Base-by-base conservation (phyloP, 2,797 vertebrate species). In the Mionectes olivaceus region DNA sequence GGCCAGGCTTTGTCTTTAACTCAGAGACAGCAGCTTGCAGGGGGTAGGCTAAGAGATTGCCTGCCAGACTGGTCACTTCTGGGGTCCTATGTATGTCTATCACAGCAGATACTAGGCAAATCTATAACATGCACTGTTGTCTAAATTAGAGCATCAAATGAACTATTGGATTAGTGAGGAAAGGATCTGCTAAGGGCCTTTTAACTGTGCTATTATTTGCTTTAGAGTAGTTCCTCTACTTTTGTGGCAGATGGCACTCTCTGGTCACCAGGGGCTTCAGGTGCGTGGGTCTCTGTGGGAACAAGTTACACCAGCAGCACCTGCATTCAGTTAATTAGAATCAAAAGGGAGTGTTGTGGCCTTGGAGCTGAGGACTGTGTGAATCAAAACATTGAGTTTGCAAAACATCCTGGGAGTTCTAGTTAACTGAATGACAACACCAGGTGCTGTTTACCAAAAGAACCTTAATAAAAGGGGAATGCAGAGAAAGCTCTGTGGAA, bases 41-140 rank as follows among this genome's bases (percentile, higher is more conserved):
- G 0, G 2, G 10, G 13, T 5, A 74, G 28, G 16, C 56, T 73
- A 32, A 73, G 57, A 44, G 10, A 61, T 6, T 0, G 0, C 17
- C 53, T 82, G 22, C 16, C 5, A 5, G 22, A 39, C 11, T 17
- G 7, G 32, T 33, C 19, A 15, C 12, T 64, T 64, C 76, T 52
- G 23, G 12, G 22, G 18, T 52, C 32, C 33, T 19, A 24, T 8
- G 14, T 7, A 39, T 22, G 17, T 28, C 56, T 33, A 23, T 9
- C 0, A 0, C 28, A 69, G 68, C 28, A 80, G 32, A 85, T 32
- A 27, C 23, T 4, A 0, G 16, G 11, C 13, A 83, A 43, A 85
- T 35, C 59, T 24, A 5, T 57, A 88, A 32, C 14, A 41, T 23
- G 28, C 4, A 49, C 11, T 22, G 11, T 47, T 49, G 4, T 44